Percentiles rank a stretch among this genome's conserved stretches.
Conservation (phyloP, 2,113 vertebrate genomes). For the Illadopsis cleaveri region DNA sequence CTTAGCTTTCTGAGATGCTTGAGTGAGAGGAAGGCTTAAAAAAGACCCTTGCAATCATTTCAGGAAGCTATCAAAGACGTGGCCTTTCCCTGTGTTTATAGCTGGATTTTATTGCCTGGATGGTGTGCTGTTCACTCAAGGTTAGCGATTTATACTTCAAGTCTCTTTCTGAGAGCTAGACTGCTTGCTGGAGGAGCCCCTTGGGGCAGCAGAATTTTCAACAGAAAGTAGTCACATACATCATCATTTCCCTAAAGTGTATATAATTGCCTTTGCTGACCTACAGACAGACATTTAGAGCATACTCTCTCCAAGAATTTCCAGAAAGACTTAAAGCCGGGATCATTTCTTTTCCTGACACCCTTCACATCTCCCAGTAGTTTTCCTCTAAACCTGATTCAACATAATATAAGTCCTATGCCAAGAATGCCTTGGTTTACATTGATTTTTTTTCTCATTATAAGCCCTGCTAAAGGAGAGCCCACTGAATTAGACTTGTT, state of each 20-base stretch:
- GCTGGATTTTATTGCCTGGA: slow-evolving; percentile 20
- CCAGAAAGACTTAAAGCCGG: background rate
- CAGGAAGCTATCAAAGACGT: background rate
- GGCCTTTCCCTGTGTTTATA: background rate
- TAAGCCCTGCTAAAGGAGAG: background rate
- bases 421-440: background rate
- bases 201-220: slow-evolving; percentile 10
- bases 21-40: background rate
- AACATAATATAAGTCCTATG: background rate
- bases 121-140: background rate
- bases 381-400: background rate
- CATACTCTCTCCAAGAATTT: background rate
- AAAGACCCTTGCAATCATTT: background rate
- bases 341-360: background rate
- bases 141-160: background rate
- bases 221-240: slow-evolving; percentile 12
- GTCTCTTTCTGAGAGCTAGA: background rate
- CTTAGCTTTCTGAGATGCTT: background rate
- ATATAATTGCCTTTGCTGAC: slow-evolving; percentile 1
- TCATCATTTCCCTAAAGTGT: background rate
- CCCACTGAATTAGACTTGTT: background rate
- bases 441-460: background rate
- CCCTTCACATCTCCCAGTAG: background rate
- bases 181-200: background rate
- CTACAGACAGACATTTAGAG: background rate